Conservation (phyloP, 2,797 vertebrate genomes). For the Melanotaenia maccullochi region DNA sequence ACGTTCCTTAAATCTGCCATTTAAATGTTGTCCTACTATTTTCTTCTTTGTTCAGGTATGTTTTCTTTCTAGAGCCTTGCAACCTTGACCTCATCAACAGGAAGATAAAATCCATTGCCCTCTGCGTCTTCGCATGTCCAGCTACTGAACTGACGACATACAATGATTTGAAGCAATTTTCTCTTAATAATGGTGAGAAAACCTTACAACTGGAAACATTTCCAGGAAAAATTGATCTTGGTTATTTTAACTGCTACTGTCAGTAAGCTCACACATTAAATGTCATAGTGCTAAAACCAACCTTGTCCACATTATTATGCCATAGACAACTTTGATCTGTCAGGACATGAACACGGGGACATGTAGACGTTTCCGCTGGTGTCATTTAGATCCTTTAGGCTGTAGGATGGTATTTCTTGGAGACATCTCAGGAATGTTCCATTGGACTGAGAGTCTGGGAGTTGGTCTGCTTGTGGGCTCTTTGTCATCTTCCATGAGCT, state of each 20-base stretch:
- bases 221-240: background rate
- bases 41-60: slow-evolving; percentile 83
- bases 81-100: slow-evolving; percentile 90
- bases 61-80: slow-evolving; percentile 97
- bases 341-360: background rate
- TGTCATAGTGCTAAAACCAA: background rate
- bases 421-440: background rate
- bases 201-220: background rate
- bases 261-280: background rate
- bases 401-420: background rate
- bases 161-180: slow-evolving; percentile 89
- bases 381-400: background rate
- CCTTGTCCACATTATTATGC: background rate
- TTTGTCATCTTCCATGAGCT: background rate
- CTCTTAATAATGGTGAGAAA: slow-evolving; percentile 88
- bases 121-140: slow-evolving; percentile 94
- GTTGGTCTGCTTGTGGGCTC: background rate
- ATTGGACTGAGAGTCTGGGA: background rate
- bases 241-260: background rate
- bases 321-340: background rate
- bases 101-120: slow-evolving; percentile 91
- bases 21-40: background rate
- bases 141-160: slow-evolving; percentile 82
- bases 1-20: background rate
- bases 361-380: background rate